Base-by-base conservation (phyloP, 2,888 invertebrate genomes). In the Pediacus dermestoides region DNA sequence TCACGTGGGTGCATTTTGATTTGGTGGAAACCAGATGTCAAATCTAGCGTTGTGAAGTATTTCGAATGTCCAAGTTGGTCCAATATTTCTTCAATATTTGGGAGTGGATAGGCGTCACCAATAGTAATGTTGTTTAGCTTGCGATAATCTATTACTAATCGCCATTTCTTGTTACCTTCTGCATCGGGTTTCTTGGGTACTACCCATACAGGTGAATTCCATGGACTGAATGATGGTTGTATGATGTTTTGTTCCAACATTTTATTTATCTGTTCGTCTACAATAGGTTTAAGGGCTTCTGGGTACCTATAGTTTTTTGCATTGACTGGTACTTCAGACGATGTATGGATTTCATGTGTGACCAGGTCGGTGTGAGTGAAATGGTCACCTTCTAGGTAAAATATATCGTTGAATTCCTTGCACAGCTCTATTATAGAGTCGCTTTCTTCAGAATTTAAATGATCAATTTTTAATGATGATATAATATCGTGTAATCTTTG, bases 291-390 rank as follows among this genome's bases (percentile, higher is more conserved):
- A 30, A 55, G 52, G 1, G 54, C 35, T 9, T 50, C 32, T 4
- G 60, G 56, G 13, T 55, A 54, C 27, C 55, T 33, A 43, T 52
- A 45, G 15, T 50, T 37, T 42, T 55, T 55, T 3, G 50, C 34
- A 16, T 48, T 33, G 2, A 50, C 30, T 8, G 52, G 48, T 18
- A 33, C 44, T 37, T 46, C 37, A 18, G 38, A 34, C 7, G 12
- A 30, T 13, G 39, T 31, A 12, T 33, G 39, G 8, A 43, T 51
- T 27, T 35, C 11, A 14, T 58, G 48, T n/a, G n/a, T n/a, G n/a
- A n/a, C n/a, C n/a, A n/a, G n/a, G 32, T 52, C 53, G 2, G 48
- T 49, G 16, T 46, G 48, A 3, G 37, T 41, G 34, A 48, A 38
- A 1, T 18, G 23, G 2, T 11, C 22, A 16, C 36, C 21, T 34